These are phyloP conservation scores for Champsocephalus esox DNA, from an alignment of 2,797 vertebrate genomes.

Conservation along the genomic window DNA sequence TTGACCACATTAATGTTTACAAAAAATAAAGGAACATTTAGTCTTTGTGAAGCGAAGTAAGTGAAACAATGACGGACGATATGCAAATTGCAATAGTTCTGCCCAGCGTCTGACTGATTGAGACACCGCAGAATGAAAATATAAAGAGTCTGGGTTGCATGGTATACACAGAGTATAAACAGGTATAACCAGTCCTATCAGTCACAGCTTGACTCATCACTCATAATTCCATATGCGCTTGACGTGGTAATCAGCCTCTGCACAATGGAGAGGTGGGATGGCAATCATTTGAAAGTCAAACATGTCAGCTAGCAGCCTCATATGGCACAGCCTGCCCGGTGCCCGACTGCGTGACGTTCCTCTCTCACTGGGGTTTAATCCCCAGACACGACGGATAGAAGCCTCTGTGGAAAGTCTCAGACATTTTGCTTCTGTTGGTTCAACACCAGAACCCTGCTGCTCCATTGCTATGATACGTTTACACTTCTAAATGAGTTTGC, in stretches of 20 bases:
- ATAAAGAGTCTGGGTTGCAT: conserved; percentile 47
- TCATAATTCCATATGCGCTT: conserved; percentile 62
- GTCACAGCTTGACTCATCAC: conserved; percentile 66
- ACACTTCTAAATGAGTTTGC: conserved; percentile 41
- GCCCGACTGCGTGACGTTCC: background rate
- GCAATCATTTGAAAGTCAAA: conserved; percentile 72
- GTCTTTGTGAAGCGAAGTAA: background rate
- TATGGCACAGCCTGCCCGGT: conserved; percentile 21
- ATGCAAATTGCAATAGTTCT: conserved; percentile 30
- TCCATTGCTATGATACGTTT: conserved; percentile 38
- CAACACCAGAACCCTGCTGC: conserved; percentile 25
- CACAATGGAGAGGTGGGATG: conserved; percentile 49
- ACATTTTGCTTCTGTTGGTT: conserved; percentile 63
- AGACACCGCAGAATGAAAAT: conserved; percentile 46
- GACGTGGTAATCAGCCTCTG: conserved; percentile 38
- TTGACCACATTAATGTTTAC: conserved; percentile 11
- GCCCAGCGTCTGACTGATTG: conserved; percentile 37
- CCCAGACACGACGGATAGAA: conserved; percentile 25
- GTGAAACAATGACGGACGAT: conserved; percentile 20
- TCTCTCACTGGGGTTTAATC: conserved; percentile 20
- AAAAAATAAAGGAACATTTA: conserved; percentile 25
- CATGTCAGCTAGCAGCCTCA: conserved; percentile 67
- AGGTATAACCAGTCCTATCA: conserved; percentile 70
- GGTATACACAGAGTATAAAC: conserved; percentile 69
- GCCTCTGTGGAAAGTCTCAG: conserved; percentile 37